Base-by-base conservation (phyloP, 1,140 invertebrate genomes). In the Grapholita molesta region DNA sequence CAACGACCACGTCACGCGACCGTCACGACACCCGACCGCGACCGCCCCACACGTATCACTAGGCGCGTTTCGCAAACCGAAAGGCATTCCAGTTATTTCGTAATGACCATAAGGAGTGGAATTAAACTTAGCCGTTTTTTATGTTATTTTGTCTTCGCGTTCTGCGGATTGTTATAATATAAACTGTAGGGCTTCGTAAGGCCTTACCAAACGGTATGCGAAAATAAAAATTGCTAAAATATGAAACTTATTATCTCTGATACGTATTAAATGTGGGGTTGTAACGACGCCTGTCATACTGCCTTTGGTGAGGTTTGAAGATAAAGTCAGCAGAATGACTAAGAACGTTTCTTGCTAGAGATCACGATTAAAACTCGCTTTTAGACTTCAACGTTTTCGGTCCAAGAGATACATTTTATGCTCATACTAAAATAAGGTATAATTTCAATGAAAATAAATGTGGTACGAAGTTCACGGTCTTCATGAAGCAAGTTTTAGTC, bases 1-100 rank as follows among this genome's bases (percentile, higher is more conserved):
- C 89, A 89, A 92, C 80, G 25, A 55, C 12, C 12, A 3, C 32
- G 61, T 72, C 32, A 68, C n/a, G 18, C 25, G 25, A 1, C 64
- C 57, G 33, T 2, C 7, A 18, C 32, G 12, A 48, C 28, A 11
- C 32, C 65, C 24, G 24, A 52, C 33, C 53, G 67, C 67, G 28
- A 61, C 55, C 42, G 42, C 15, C 42, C 33, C 42, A 18, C 15
- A 21, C 42, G 42, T 21, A 48, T 48, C 42, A n/a, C n/a, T 5
- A n/a, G 35, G 42, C 0, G 15, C 5, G 1, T 3, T 18, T 9
- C 15, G 18, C 42, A 48, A 2, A 18, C 42, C 42, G 7, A 48
- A 9, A 1, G 42, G 42, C 42, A 48, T 18, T 0, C 18, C 12
- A 9, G 18, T n/a, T 15, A 48, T 21, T 48, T 21, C 6, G 18